phyloP scores from a whole-genome alignment of 2,888 invertebrate species.

The Orthosia cruda region DNA sequence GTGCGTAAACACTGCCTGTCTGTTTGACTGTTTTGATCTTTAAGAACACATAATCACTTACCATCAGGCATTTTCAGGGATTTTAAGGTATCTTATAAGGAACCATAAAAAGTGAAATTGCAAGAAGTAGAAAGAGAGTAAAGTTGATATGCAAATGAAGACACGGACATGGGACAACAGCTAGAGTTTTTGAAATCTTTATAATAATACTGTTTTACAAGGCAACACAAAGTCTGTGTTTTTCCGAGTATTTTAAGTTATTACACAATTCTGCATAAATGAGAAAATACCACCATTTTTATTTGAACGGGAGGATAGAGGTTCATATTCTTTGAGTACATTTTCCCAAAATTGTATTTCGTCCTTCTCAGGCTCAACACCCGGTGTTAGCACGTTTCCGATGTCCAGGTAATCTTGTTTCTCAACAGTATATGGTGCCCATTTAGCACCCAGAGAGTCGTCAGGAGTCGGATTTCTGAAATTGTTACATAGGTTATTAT shows the following conservation, averaged over 20 bases:
- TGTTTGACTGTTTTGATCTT: too few relatives aligned
- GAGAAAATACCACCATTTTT: constrained; percentile 3
- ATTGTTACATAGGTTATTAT: constrained; percentile 17
- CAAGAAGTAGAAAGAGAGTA: too few relatives aligned
- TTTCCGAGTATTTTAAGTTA: too few relatives aligned
- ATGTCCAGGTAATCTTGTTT: constrained; percentile 73
- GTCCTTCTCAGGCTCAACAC: constrained; percentile 64
- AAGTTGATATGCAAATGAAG: too few relatives aligned
- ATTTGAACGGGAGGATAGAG: background rate
- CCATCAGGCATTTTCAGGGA: too few relatives aligned
- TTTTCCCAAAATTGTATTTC: constrained; percentile 76
- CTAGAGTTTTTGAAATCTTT: background rate
- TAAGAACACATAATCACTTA: too few relatives aligned
- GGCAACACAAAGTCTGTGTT: too few relatives aligned
- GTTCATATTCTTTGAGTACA: constrained; percentile 64
- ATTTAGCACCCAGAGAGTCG: constrained; percentile 63
- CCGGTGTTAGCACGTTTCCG: constrained; percentile 66
- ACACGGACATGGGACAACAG: too few relatives aligned
- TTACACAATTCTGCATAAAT: background rate
- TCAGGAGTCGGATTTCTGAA: constrained; percentile 75
- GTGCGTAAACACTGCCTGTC: too few relatives aligned
- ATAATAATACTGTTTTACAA: background rate
- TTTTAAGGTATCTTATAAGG: too few relatives aligned
- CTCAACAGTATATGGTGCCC: constrained; percentile 67
- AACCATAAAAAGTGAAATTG: too few relatives aligned